Percentiles rank a stretch among this genome's conserved stretches.
phyloP scores from a whole-genome alignment of 1,140 invertebrate species.

The Drosophila arizonae region DNA sequence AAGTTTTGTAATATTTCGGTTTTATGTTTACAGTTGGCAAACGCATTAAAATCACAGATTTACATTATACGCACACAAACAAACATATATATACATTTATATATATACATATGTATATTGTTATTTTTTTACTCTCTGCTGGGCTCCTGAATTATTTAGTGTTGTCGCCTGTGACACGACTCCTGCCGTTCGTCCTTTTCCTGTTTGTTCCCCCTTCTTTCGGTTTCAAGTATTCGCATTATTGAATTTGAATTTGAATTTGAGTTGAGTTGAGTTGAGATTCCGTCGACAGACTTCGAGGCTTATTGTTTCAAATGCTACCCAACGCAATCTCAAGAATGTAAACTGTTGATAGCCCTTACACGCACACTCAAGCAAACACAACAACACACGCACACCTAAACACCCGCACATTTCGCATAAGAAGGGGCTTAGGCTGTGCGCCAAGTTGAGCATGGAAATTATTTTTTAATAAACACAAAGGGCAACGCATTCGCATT shows the following conservation, averaged over 20 bases:
- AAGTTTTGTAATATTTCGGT: conserved; percentile 81
- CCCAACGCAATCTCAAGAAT: conserved; percentile 51
- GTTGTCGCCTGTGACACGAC: conserved; percentile 41
- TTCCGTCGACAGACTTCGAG: conserved; percentile 49
- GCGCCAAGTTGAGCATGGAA: conserved; percentile 74
- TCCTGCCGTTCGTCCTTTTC: no score
- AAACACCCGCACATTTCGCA: conserved; percentile 14
- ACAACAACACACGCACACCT: background rate
- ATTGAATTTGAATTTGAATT: conserved; percentile 76
- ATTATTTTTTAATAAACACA: conserved; percentile 82
- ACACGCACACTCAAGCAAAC: conserved; percentile 12
- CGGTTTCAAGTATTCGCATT: conserved; percentile 60
- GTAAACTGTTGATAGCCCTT: conserved; percentile 48
- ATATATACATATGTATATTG: background rate
- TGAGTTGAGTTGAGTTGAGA: conserved; percentile 34
- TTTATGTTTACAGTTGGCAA: conserved; percentile 81
- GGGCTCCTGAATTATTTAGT: conserved; percentile 75
- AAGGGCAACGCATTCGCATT: conserved; percentile 42
- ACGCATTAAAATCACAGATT: conserved; percentile 82
- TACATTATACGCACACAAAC: conserved; percentile 54
- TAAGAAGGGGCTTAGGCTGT: conserved; percentile 48
- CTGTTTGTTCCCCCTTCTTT: background rate
- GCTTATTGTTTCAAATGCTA: conserved; percentile 79
- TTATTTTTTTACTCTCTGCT: background rate
- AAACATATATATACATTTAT: background rate